Conservation (phyloP, 2,888 invertebrate species). For the Nephrotoma flavescens region DNA sequence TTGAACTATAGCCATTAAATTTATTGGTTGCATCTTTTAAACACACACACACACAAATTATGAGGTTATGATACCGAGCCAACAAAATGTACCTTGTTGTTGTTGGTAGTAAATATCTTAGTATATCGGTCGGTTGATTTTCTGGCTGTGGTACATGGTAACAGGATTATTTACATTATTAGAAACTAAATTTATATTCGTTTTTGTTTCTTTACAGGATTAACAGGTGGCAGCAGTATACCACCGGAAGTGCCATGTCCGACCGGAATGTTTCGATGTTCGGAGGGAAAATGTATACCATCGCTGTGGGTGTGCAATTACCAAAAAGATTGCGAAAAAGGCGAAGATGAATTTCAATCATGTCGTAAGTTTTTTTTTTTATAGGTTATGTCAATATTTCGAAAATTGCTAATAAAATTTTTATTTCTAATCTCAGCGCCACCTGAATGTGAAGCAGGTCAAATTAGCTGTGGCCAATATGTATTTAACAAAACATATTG, state of each 20-base stretch:
- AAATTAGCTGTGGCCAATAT: constrained; percentile 85
- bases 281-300: constrained; percentile 78
- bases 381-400: too few species aligned
- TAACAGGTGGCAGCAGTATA: constrained; percentile 17
- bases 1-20: background rate
- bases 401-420: background rate
- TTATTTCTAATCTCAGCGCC: constrained; percentile 51
- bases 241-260: constrained; percentile 40
- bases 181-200: background rate
- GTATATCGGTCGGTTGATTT: background rate
- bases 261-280: constrained; percentile 65
- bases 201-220: background rate
- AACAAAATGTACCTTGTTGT: background rate
- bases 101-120: background rate
- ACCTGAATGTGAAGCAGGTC: constrained; percentile 84
- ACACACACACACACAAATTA: background rate
- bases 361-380: constrained; percentile 59
- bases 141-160: background rate
- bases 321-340: constrained; percentile 84
- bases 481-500: constrained; percentile 93
- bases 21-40: background rate
- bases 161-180: background rate
- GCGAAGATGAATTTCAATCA: constrained; percentile 78
- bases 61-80: background rate
- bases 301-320: constrained; percentile 83